A percentile compares a stretch with the other conserved stretches of the same genome.
Evolutionary conservation across 2,797 vertebrate genomes (phyloP).

Genomic region (Chaunax sp.): DNA sequence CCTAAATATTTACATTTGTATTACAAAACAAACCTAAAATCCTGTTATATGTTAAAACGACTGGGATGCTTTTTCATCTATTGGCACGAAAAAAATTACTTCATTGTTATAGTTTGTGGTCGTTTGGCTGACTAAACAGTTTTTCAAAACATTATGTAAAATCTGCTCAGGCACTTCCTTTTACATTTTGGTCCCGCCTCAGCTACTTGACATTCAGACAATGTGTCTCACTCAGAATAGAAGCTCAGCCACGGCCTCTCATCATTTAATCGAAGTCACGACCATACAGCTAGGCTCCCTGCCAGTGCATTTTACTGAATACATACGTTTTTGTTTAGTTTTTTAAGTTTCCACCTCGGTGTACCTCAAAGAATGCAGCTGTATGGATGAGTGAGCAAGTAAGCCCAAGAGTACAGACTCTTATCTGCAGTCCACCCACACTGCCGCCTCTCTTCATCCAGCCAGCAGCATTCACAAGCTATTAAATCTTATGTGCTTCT

Average conservation of each 20-base stretch:
- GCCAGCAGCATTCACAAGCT: slow-evolving; percentile 72
- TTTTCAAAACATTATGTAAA: slow-evolving; percentile 1
- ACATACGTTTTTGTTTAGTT: slow-evolving; percentile 23
- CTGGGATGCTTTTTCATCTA: neutral
- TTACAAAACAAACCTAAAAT: neutral
- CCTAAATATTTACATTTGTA: too few species aligned
- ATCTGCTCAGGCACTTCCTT: slow-evolving; percentile 15
- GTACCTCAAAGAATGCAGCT: slow-evolving; percentile 72
- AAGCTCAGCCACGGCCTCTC: slow-evolving; percentile 42
- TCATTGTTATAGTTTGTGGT: neutral
- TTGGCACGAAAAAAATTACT: neutral
- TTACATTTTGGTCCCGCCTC: slow-evolving; percentile 38
- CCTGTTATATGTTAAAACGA: slow-evolving; percentile 4
- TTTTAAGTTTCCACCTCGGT: slow-evolving; percentile 58
- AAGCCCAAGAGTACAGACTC: slow-evolving; percentile 50
- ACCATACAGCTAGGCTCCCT: slow-evolving; percentile 59
- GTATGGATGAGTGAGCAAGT: slow-evolving; percentile 51
- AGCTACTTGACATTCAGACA: slow-evolving; percentile 57
- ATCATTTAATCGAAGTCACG: slow-evolving; percentile 72
- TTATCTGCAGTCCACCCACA: slow-evolving; percentile 80
- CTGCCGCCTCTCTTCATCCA: slow-evolving; percentile 71
- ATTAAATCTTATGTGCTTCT: slow-evolving; percentile 72
- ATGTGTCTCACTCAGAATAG: slow-evolving; percentile 52
- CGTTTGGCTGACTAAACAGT: neutral
- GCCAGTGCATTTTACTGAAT: slow-evolving; percentile 58